Conservation (phyloP, 2,113 vertebrate genomes). For the Colius striatus region DNA sequence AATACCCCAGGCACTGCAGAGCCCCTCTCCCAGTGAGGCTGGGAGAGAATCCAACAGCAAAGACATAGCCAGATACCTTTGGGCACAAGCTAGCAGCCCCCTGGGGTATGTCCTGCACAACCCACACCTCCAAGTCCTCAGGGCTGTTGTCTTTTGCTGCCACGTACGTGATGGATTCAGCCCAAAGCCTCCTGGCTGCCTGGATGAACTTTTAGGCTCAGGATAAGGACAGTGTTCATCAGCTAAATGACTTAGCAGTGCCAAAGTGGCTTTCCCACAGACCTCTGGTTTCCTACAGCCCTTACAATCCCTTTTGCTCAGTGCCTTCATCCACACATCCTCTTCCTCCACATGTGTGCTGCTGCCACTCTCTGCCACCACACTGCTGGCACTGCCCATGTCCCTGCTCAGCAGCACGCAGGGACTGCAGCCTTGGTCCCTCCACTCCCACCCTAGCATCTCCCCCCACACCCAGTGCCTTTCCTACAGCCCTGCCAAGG, state of each 20-base stretch:
- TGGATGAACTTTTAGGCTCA: not conserved
- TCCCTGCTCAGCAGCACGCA: not conserved
- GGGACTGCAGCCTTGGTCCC: fast-evolving
- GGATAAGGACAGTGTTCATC: not conserved
- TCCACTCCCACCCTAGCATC: not conserved
- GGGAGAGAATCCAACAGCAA: not conserved
- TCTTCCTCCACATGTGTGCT: fast-evolving
- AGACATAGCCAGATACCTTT: not conserved
- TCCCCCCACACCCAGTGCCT: fast-evolving
- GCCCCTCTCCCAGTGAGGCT: too few species aligned
- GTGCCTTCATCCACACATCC: not conserved
- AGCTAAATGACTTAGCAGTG: fast-evolving
- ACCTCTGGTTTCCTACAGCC: fast-evolving
- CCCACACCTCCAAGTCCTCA: not conserved
- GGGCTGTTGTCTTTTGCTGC: not conserved
- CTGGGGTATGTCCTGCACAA: fast-evolving
- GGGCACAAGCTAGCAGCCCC: fast-evolving
- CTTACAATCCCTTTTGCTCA: not conserved
- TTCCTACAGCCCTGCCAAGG: not conserved
- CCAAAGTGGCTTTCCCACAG: fast-evolving
- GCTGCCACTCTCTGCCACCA: not conserved
- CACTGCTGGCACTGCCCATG: fast-evolving
- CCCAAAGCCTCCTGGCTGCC: not conserved
- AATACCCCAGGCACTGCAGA: not conserved
- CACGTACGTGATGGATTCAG: fast-evolving